These are phyloP conservation scores for Hippopotamus amphibius DNA, from an alignment of 2,113 vertebrate genomes.

Conservation along the genomic window DNA sequence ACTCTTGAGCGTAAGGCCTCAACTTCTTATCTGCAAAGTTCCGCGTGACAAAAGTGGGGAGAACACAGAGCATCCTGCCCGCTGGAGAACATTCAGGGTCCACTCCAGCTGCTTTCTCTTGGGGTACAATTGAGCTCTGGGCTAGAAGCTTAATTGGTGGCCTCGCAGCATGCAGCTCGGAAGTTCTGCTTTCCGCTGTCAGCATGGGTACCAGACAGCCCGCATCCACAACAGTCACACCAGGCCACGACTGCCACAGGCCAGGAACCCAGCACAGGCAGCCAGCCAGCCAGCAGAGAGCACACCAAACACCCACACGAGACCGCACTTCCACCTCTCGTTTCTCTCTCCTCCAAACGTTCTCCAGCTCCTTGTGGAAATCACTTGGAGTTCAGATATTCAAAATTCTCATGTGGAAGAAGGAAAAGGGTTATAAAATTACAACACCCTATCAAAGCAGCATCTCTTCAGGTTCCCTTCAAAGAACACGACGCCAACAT, in stretches of 20 bases:
- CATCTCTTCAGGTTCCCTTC: neutral
- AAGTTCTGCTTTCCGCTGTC: neutral
- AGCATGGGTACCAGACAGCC: neutral
- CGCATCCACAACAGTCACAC: neutral
- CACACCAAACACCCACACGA: neutral
- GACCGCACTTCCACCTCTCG: no score
- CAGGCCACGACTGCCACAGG: no score
- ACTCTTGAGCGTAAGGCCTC: neutral
- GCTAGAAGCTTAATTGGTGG: neutral
- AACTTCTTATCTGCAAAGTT: neutral
- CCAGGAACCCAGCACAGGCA: neutral
- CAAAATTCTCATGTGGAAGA: neutral
- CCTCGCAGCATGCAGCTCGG: neutral
- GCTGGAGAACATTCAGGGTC: neutral
- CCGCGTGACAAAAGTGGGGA: neutral
- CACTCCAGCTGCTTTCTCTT: neutral
- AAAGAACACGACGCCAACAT: neutral
- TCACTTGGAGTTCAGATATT: neutral
- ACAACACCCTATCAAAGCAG: neutral
- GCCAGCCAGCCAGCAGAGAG: neutral
- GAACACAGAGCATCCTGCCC: neutral
- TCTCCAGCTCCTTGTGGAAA: neutral
- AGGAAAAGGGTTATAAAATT: neutral
- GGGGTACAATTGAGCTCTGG: no score
- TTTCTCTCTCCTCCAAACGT: neutral